A percentile compares a stretch with the other conserved stretches of the same genome.
Conservation (phyloP, 2,113 vertebrate species). For the Chlorodrepanis virens region DNA sequence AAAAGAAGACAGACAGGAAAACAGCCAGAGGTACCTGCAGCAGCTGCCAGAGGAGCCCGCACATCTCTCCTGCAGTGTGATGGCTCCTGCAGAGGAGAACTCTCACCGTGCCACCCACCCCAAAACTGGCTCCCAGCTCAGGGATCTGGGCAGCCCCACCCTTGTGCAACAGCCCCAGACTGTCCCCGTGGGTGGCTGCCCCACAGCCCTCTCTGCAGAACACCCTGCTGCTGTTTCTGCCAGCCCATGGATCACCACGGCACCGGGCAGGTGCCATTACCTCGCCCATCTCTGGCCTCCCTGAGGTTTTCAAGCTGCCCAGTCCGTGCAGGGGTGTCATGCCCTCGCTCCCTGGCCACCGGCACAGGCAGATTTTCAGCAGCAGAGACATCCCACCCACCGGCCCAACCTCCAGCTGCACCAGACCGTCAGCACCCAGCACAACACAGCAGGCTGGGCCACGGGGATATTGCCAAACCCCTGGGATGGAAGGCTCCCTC, state of each 20-base stretch:
- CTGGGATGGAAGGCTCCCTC: neutral
- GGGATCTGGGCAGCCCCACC: neutral
- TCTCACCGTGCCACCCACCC: neutral
- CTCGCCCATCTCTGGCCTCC: rapidly evolving
- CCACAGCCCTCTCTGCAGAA: rapidly evolving
- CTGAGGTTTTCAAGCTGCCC: neutral
- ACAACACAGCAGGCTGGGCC: neutral
- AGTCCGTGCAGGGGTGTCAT: rapidly evolving
- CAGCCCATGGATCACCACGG: neutral
- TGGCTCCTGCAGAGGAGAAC: neutral
- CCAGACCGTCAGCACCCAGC: rapidly evolving
- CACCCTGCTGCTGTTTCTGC: neutral
- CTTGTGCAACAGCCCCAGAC: rapidly evolving
- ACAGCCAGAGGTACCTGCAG: neutral
- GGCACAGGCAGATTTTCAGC: rapidly evolving
- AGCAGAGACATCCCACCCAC: neutral
- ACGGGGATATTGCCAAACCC: rapidly evolving
- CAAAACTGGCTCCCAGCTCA: rapidly evolving
- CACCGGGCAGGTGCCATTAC: rapidly evolving
- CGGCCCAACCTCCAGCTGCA: neutral
- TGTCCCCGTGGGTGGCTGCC: neutral
- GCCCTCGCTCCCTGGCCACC: rapidly evolving
- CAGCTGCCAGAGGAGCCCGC: neutral
- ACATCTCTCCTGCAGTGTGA: neutral
- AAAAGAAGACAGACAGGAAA: neutral